phyloP scores from a whole-genome alignment of 2,797 vertebrate genomes.

The Clarias laeviceps region DNA sequence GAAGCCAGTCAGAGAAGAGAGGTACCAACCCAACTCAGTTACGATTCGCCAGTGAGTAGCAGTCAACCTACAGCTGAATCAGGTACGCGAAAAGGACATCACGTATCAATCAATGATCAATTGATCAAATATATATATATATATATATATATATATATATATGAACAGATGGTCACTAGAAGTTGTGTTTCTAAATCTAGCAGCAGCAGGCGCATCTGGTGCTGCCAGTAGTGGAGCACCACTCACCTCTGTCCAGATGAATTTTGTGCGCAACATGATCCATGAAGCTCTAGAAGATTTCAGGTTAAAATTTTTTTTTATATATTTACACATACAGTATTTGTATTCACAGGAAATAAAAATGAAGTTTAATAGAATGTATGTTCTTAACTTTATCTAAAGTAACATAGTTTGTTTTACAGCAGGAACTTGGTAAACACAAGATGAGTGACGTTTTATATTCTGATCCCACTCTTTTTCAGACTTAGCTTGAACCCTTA shows the following conservation, averaged over 20 bases:
- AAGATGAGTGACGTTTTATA: neutral
- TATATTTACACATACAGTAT: neutral
- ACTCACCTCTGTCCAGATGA: conserved; percentile 89
- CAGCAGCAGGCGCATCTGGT: conserved; percentile 75
- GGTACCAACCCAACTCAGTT: conserved; percentile 71
- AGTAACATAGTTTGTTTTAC: neutral
- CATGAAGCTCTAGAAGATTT: conserved; percentile 94
- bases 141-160: neutral
- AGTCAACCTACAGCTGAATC: conserved; percentile 67
- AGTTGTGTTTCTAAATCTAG: conserved; percentile 59
- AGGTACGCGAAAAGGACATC: conserved; percentile 52
- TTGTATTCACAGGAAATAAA: neutral
- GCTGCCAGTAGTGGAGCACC: conserved; percentile 80
- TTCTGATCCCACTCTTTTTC: neutral
- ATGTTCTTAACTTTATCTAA: neutral
- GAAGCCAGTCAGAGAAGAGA: conserved; percentile 77
- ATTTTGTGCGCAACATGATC: conserved; percentile 96
- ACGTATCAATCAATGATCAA: no score
- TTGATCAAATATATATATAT: neutral
- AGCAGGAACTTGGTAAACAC: no score
- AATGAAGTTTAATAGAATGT: neutral
- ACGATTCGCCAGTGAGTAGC: conserved; percentile 72
- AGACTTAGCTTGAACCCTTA: neutral
- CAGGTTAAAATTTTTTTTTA: conserved; percentile 75
- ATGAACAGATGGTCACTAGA: neutral